These are phyloP conservation scores for Meteorus sp. DNA, from an alignment of 1,140 invertebrate species.

Conservation along the genomic window DNA sequence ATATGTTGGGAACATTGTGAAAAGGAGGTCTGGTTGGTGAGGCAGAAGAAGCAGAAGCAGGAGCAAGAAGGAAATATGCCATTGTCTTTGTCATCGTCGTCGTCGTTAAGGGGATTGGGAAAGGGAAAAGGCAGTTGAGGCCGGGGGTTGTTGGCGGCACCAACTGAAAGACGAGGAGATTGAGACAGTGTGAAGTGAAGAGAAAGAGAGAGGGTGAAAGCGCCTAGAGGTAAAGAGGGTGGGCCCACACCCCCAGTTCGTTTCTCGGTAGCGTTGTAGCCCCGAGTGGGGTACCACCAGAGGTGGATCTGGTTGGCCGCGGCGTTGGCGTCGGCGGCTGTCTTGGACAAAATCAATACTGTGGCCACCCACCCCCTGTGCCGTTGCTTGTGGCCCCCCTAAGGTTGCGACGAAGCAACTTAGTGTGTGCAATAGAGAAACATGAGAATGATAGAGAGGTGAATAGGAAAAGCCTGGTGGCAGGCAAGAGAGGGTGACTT, in stretches of 20 bases:
- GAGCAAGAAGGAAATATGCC: no score
- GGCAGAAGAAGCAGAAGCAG: no score
- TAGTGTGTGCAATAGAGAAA: no score
- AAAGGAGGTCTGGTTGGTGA: no score
- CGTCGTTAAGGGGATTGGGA: no score
- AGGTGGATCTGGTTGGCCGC: constrained; percentile 58
- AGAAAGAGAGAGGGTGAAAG: constrained; percentile 30
- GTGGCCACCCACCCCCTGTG: constrained; percentile 46
- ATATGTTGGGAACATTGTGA: no score
- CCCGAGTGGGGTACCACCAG: constrained; percentile 57
- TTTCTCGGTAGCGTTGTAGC: constrained; percentile 50
- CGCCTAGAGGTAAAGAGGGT: constrained; percentile 34
- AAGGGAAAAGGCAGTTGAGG: no score
- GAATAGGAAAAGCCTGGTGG: constrained; percentile 40
- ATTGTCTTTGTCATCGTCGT: no score
- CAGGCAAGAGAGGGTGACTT: constrained; percentile 48
- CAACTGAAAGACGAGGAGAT: no score
- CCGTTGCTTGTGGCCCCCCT: constrained; percentile 38
- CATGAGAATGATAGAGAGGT: constrained; percentile 48
- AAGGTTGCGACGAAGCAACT: no score
- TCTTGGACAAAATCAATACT: constrained; percentile 62
- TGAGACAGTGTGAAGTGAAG: constrained; percentile 31
- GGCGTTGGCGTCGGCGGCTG: constrained; percentile 54
- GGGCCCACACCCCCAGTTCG: constrained; percentile 22
- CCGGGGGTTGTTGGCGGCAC: no score